Evolutionary conservation across 2,888 invertebrate genomes (phyloP), one percentile per base, ranked within the genome.

Genomic region (Brachynemurus nebulosus): DNA sequence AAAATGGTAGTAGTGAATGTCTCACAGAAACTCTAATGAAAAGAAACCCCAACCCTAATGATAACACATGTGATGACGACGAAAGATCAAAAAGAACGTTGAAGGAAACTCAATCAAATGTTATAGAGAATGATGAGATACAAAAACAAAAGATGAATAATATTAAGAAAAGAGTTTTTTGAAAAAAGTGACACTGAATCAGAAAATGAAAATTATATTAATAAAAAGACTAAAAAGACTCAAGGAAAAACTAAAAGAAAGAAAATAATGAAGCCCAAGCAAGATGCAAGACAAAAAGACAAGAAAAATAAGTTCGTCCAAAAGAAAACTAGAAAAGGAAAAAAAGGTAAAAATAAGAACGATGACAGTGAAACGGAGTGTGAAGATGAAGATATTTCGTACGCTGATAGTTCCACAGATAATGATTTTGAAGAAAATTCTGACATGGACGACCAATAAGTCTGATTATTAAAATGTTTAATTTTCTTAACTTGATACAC

Each of bases 281-380:
- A 40, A 40, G 25, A 40, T 40, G 23, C 27, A 12, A 25, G 14
- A 40, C 40, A 40, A 40, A 40, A 40, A 40, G 12, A 40, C 14
- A 25, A 40, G 40, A 40, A 40, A 40, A 40, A 9, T 14, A 4
- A 40, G n/a, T 34, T 9, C 34, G 5, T 34, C 14, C 34, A 34
- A 8, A 34, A 34, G 34, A 34, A 34, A 34, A 34, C 34, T n/a
- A 14, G n/a, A 8, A 34, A 34, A 34, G 34, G 34, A n/a, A 34
- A 34, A 34, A 34, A 34, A 14, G 34, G 34, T 34, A 34, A 34
- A 34, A 34, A 34, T 34, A 34, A 34, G 34, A 34, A 34, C n/a
- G 5, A 34, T 34, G 34, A 34, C 34, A 34, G 34, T 8, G 34
- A 34, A 34, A 34, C 34, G 34, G 34, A 34, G n/a, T 34, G 5